Conservation (phyloP, 2,113 vertebrate species). For the Aegotheles bennettii region DNA sequence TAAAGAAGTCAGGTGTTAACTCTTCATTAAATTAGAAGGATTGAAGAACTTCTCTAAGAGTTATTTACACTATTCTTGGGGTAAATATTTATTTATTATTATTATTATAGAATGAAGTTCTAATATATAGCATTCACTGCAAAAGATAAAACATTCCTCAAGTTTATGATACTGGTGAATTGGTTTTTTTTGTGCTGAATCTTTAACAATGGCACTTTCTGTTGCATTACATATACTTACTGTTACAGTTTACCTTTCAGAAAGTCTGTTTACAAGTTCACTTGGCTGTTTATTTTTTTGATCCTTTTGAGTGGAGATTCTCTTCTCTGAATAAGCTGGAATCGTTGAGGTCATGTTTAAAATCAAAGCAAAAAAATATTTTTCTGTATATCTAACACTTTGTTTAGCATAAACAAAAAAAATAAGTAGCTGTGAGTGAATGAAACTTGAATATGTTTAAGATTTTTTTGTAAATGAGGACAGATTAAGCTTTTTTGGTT, state of each 20-base stretch:
- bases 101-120: neutral
- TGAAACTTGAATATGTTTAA: neutral
- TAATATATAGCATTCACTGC: neutral
- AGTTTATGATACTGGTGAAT: neutral
- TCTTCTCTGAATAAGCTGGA: conserved; percentile 51
- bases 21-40: neutral
- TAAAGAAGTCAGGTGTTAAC: neutral
- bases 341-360: conserved; percentile 18
- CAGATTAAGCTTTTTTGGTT: neutral
- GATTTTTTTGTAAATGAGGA: neutral
- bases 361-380: neutral
- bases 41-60: neutral
- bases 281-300: neutral
- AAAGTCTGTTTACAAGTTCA: neutral
- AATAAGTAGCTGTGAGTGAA: neutral
- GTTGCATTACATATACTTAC: rapidly evolving
- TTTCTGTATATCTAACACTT: neutral
- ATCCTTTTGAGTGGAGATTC: neutral
- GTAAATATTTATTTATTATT: neutral
- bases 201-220: neutral
- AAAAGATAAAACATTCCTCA: neutral
- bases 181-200: neutral
- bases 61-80: neutral
- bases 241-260: conserved; percentile 61
- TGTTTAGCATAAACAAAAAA: neutral